These are phyloP conservation scores for Drosophila suzukii DNA, from an alignment of 1,140 invertebrate species.

Conservation along the genomic window DNA sequence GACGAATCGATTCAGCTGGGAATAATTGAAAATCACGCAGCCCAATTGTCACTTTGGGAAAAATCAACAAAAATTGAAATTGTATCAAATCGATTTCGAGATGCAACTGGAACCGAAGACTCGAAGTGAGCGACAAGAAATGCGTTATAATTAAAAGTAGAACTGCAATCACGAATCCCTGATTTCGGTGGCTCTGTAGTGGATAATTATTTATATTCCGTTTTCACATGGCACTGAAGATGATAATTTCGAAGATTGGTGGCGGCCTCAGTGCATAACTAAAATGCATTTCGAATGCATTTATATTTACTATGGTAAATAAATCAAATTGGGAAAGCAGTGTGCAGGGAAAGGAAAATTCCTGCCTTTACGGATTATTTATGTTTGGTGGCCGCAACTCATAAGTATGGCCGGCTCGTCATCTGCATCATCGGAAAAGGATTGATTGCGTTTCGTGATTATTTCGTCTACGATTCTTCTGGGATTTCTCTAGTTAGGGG, in stretches of 20 bases:
- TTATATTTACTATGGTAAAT: constrained; percentile 79
- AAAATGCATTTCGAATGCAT: constrained; percentile 81
- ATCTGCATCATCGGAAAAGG: constrained; percentile 45
- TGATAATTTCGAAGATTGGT: constrained; percentile 64
- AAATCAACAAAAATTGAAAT: constrained; percentile 80
- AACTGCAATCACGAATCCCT: constrained; percentile 9
- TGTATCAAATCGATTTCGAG: constrained; percentile 77
- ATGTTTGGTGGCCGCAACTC: constrained; percentile 41
- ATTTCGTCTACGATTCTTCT: constrained; percentile 32
- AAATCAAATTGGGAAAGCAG: constrained; percentile 77
- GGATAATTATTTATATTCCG: constrained; percentile 74
- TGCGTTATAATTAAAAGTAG: constrained; percentile 69
- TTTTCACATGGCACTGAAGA: constrained; percentile 60
- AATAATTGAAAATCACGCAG: constrained; percentile 78
- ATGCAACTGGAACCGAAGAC: constrained; percentile 11
- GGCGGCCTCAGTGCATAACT: constrained; percentile 64
- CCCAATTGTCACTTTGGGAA: constrained; percentile 71
- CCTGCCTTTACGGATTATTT: constrained; percentile 70
- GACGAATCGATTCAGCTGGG: constrained; percentile 24
- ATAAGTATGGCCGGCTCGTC: constrained; percentile 25
- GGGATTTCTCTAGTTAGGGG: constrained; percentile 3
- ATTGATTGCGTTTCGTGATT: constrained; percentile 76
- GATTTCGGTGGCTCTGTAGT: constrained; percentile 6
- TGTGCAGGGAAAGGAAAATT: constrained; percentile 38
- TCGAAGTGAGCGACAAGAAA: constrained; percentile 31